Percentiles rank a stretch among this genome's conserved stretches.
Evolutionary conservation across 2,888 invertebrate species (phyloP).

Genomic region (Dione juno): DNA sequence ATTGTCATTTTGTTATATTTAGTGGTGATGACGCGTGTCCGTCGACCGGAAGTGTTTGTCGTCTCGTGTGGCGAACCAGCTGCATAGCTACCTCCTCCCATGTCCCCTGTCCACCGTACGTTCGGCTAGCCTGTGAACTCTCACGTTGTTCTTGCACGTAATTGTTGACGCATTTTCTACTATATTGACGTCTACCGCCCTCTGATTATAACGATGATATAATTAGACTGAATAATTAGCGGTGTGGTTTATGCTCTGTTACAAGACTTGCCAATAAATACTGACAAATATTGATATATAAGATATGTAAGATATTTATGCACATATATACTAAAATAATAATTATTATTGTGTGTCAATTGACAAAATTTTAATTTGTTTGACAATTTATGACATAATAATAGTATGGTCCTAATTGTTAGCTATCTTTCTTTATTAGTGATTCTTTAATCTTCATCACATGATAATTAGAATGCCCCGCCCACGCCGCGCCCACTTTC

Average conservation of each 20-base stretch:
- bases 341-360: neutral
- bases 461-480: conserved; percentile 50
- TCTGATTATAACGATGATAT: conserved; percentile 41
- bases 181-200: conserved; percentile 50
- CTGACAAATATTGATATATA: neutral
- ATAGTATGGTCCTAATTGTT: conserved; percentile 17
- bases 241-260: conserved; percentile 18
- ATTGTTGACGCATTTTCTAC: conserved; percentile 51
- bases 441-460: conserved; percentile 43
- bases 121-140: conserved; percentile 47
- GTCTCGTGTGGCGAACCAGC: conserved; percentile 51
- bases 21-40: conserved; percentile 61
- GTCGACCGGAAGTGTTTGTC: conserved; percentile 70
- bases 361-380: neutral
- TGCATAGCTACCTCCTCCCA: conserved; percentile 38
- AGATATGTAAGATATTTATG: neutral
- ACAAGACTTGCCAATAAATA: conserved; percentile 13
- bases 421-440: conserved; percentile 16
- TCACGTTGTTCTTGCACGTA: conserved; percentile 48
- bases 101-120: conserved; percentile 37
- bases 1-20: conserved; percentile 69
- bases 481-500: conserved; percentile 51
- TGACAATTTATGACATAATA: neutral
- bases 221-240: conserved; percentile 40
- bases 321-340: neutral